phyloP scores from a whole-genome alignment of 2,797 vertebrate species.

The Adelosebastes latens region DNA sequence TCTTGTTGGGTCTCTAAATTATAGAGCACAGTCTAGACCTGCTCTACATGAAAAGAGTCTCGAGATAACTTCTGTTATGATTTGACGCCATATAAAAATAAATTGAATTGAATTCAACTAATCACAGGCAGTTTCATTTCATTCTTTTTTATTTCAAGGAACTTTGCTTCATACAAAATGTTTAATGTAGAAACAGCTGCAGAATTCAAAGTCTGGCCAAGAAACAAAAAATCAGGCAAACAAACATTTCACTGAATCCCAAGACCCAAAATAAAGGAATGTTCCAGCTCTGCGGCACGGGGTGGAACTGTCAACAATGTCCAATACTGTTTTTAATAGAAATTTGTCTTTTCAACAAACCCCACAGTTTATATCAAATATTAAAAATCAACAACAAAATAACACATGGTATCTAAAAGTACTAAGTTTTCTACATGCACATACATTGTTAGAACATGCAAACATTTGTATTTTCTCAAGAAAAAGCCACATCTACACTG shows the following conservation, averaged over 20 bases:
- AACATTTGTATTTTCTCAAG: conserved; percentile 82
- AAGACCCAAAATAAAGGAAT: conserved; percentile 79
- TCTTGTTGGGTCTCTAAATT: not conserved
- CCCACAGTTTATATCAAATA: conserved; percentile 94
- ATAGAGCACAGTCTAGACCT: not conserved
- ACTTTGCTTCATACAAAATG: conserved; percentile 98
- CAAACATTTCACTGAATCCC: conserved; percentile 87
- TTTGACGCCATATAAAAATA: not conserved
- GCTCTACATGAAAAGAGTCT: not conserved
- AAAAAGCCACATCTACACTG: conserved; percentile 86
- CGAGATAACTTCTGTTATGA: not conserved
- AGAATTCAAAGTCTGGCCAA: conserved; percentile 94
- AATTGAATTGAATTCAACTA: not conserved
- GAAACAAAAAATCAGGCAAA: conserved; percentile 90
- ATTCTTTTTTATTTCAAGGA: conserved; percentile 95
- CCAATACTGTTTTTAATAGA: conserved; percentile 89
- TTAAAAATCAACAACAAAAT: conserved; percentile 93
- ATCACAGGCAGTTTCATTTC: conserved; percentile 44
- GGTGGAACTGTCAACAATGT: conserved; percentile 77
- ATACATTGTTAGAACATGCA: conserved; percentile 93
- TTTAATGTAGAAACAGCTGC: conserved; percentile 95
- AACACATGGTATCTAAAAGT: conserved; percentile 96
- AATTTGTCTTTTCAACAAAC: conserved; percentile 89
- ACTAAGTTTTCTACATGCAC: conserved; percentile 91
- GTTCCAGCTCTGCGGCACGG: conserved; percentile 83